These are phyloP conservation scores for Amblyjoppa fuscipennis DNA, from an alignment of 2,888 invertebrate species.

Conservation along the genomic window DNA sequence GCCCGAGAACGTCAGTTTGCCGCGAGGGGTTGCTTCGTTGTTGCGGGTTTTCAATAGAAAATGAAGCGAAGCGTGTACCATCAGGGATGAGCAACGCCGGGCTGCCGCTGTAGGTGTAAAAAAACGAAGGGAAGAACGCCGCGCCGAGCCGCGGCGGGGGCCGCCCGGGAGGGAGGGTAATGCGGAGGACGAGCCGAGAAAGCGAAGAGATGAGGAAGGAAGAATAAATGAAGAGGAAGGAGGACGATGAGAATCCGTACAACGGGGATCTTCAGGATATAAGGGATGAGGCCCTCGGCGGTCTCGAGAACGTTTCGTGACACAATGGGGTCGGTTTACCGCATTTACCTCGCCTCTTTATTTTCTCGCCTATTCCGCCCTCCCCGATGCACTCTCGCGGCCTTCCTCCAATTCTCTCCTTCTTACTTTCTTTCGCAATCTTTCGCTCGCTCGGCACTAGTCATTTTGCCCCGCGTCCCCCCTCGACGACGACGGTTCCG, in stretches of 20 bases:
- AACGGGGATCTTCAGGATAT: conserved; percentile 46
- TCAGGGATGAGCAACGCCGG: background rate
- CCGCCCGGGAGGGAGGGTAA: background rate
- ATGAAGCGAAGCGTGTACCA: conserved; percentile 16
- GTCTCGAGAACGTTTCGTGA: conserved; percentile 65
- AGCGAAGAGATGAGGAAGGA: conserved; percentile 15
- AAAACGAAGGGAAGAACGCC: background rate
- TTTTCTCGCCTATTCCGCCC: conserved; percentile 58
- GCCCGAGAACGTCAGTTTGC: background rate
- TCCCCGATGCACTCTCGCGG: conserved; percentile 6
- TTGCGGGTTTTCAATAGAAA: conserved; percentile 21
- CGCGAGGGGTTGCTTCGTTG: conserved; percentile 9
- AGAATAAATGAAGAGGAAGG: conserved; percentile 28
- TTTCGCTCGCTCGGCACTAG: background rate
- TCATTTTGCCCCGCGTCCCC: background rate
- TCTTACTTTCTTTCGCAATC: conserved; percentile 13
- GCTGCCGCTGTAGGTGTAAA: conserved; percentile 4
- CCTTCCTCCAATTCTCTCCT: conserved; percentile 42
- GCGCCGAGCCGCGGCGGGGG: background rate
- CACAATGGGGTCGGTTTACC: conserved; percentile 70
- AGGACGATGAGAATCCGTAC: conserved; percentile 29
- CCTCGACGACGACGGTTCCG: conserved; percentile 33
- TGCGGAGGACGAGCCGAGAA: background rate
- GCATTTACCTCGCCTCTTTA: conserved; percentile 67
- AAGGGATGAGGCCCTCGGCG: conserved; percentile 51